A percentile compares a stretch with the other conserved stretches of the same genome.
Conservation (phyloP, 2,113 vertebrate genomes). For the Psittacara wagleri region DNA sequence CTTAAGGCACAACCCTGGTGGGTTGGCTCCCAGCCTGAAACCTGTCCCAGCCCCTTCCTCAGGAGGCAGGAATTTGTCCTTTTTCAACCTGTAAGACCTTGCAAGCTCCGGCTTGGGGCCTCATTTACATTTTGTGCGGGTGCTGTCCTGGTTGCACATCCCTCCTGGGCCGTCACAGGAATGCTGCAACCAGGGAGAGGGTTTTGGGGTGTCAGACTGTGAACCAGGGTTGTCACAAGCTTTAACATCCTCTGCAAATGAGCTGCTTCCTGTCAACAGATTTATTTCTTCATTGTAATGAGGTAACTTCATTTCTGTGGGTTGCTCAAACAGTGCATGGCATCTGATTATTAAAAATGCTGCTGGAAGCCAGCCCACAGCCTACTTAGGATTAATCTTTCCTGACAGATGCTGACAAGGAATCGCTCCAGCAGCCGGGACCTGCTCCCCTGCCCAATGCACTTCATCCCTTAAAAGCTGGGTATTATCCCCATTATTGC, state of each 20-base stretch:
- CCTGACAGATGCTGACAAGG: constrained; percentile 56
- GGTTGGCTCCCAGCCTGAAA: fast-evolving
- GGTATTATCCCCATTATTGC: not conserved
- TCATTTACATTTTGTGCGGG: not conserved
- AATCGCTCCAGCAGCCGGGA: not conserved
- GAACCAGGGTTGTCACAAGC: not conserved
- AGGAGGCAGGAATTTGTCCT: not conserved
- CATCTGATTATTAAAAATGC: constrained; percentile 60
- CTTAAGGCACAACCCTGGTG: fast-evolving
- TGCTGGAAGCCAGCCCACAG: constrained; percentile 56
- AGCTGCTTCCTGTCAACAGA: not conserved
- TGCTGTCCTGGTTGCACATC: not conserved
- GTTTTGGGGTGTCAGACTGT: not conserved
- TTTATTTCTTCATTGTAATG: not conserved
- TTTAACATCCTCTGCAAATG: not conserved
- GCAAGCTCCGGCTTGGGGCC: not conserved
- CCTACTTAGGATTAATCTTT: constrained; percentile 63
- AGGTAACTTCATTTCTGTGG: not conserved
- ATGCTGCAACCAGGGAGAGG: not conserved
- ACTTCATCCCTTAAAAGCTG: constrained; percentile 52
- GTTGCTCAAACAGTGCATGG: not conserved
- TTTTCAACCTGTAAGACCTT: not conserved
- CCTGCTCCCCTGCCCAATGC: not conserved
- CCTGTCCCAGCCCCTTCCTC: not conserved
- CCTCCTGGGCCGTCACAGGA: fast-evolving